These are phyloP conservation scores for Solen grandis DNA, from an alignment of 1,140 invertebrate genomes.

Conservation along the genomic window DNA sequence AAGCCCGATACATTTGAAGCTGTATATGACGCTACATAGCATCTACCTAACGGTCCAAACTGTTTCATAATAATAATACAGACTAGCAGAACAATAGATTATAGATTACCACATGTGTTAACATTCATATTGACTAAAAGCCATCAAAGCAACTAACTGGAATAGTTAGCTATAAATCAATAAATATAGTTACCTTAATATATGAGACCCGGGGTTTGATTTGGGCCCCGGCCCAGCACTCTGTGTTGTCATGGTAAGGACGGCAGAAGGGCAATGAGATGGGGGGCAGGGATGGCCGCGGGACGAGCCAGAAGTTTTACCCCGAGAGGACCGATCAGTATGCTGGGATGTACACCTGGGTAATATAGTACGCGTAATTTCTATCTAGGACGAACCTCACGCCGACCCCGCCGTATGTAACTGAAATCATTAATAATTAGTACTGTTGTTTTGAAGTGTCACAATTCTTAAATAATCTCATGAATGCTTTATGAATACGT, in stretches of 20 bases:
- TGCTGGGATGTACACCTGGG: slow-evolving; percentile 20
- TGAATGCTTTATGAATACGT: neutral
- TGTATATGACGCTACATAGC: no score
- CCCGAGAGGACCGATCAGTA: slow-evolving; percentile 19
- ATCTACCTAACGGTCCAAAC: no score
- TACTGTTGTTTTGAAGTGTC: neutral
- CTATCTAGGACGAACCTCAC: slow-evolving; percentile 8
- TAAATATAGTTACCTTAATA: slow-evolving; percentile 81
- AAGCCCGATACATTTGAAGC: no score
- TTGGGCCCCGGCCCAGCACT: slow-evolving; percentile 60
- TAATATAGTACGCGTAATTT: slow-evolving; percentile 16
- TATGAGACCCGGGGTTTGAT: slow-evolving; percentile 80
- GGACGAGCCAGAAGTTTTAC: slow-evolving; percentile 59
- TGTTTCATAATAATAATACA: no score
- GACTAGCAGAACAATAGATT: no score
- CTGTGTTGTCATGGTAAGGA: slow-evolving; percentile 77
- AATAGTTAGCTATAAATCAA: no score
- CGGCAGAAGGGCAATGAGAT: slow-evolving; percentile 60
- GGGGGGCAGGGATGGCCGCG: slow-evolving; percentile 60
- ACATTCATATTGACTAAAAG: no score
- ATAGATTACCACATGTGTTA: no score
- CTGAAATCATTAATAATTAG: neutral
- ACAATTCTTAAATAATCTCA: neutral
- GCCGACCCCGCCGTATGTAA: slow-evolving; percentile 17
- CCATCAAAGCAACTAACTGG: no score